These are phyloP conservation scores for Alcedo quadribrachys DNA, from an alignment of 2,797 vertebrate genomes.

Conservation along the genomic window DNA sequence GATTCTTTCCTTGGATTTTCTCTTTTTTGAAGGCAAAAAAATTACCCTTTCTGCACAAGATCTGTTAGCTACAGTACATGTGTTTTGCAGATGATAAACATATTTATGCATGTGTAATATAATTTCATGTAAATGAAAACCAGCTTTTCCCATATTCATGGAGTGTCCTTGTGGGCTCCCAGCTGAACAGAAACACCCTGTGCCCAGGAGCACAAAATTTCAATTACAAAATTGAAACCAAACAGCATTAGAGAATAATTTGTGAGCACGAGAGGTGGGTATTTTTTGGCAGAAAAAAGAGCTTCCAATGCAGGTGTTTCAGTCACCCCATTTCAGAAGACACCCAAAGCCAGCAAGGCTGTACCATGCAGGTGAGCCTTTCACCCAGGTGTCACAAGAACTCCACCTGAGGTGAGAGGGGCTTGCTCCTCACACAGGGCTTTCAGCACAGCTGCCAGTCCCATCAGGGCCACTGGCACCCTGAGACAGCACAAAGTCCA, in stretches of 20 bases:
- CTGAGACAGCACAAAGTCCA: neutral
- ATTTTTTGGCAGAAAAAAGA: neutral
- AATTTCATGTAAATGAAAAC: neutral
- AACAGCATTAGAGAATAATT: neutral
- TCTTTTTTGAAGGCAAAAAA: neutral
- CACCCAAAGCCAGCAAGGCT: neutral
- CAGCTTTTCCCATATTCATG: neutral
- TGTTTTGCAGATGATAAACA: neutral
- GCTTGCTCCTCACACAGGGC: neutral
- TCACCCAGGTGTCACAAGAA: constrained; percentile 31
- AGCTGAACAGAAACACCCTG: neutral
- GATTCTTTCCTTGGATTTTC: neutral
- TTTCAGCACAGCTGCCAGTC: constrained; percentile 21
- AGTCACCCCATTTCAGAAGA: neutral
- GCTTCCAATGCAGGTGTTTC: neutral
- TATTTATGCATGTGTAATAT: neutral
- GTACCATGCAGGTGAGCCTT: neutral
- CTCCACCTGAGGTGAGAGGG: neutral
- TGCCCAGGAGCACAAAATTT: neutral
- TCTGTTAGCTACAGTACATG: neutral
- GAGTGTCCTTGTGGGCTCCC: neutral
- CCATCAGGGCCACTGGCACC: neutral
- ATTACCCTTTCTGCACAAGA: neutral
- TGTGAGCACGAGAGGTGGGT: neutral
- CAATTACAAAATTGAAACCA: neutral